Percentiles rank a stretch among this genome's conserved stretches.
Evolutionary conservation across 1,140 invertebrate species (phyloP).

Genomic region (Tetramorium alpestre): DNA sequence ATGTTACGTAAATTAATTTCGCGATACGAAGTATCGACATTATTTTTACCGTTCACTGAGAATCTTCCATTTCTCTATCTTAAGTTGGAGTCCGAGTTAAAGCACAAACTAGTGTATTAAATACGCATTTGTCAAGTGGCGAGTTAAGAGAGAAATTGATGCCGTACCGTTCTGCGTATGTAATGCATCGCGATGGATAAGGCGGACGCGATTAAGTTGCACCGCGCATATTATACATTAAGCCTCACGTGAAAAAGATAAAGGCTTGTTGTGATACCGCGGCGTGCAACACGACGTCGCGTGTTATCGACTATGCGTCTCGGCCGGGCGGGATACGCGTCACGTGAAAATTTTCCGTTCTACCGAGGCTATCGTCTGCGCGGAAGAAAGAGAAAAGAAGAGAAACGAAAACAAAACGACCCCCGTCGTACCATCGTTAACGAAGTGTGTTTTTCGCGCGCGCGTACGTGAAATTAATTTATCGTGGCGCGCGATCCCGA

Average conservation of each 20-base stretch:
- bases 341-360: conserved; percentile 12
- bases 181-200: conserved; percentile 60
- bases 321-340: neutral
- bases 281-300: neutral
- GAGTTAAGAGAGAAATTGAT: conserved; percentile 65
- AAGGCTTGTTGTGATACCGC: conserved; percentile 25
- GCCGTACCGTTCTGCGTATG: conserved; percentile 67
- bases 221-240: neutral
- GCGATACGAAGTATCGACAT: neutral
- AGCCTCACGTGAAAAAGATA: conserved; percentile 57
- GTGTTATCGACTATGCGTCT: neutral
- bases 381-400: neutral
- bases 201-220: conserved; percentile 61
- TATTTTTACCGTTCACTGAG: neutral
- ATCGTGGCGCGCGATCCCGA: conserved; percentile 24
- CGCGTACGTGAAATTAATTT: conserved; percentile 28
- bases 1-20: neutral
- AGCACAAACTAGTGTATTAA: neutral
- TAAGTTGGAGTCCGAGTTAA: neutral
- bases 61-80: neutral
- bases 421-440: neutral
- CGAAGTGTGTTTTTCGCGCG: conserved; percentile 8
- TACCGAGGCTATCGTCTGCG: neutral
- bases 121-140: neutral
- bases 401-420: neutral